Percentiles rank a stretch among this genome's conserved stretches.
phyloP scores from a whole-genome alignment of 2,888 invertebrate genomes.

The Metalampra italica region DNA sequence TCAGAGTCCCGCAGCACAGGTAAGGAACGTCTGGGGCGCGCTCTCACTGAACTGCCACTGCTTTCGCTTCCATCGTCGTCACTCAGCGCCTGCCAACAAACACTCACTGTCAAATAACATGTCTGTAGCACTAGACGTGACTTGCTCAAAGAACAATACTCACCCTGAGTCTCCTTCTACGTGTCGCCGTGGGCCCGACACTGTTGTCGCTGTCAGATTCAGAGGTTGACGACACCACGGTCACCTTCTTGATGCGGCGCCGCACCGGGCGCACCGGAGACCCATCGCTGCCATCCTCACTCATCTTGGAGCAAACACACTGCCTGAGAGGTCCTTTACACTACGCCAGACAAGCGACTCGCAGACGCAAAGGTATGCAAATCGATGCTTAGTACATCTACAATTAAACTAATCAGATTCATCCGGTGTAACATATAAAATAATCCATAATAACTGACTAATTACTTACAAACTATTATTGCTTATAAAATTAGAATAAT shows the following conservation, averaged over 20 bases:
- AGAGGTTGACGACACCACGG: conserved; percentile 53
- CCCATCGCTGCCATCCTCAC: conserved; percentile 61
- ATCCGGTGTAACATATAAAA: conserved; percentile 41
- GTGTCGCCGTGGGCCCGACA: conserved; percentile 52
- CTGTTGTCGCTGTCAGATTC: conserved; percentile 70
- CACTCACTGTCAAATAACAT: conserved; percentile 1
- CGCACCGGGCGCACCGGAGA: conserved; percentile 52
- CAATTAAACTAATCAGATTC: conserved; percentile 36
- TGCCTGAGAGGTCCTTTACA: conserved; percentile 37
- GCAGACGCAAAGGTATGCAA: conserved; percentile 65
- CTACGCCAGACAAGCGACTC: conserved; percentile 55
- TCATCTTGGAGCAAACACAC: conserved; percentile 45
- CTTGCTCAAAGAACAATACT: conserved; percentile 19
- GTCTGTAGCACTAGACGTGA: not conserved
- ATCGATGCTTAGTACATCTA: conserved; percentile 36
- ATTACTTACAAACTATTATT: conserved; percentile 24
- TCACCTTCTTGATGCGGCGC: conserved; percentile 58
- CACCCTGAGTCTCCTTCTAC: conserved; percentile 70
- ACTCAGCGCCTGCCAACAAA: conserved; percentile 70
- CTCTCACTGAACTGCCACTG: conserved; percentile 56
- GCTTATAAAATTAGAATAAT: conserved; percentile 46
- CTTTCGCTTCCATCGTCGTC: conserved; percentile 69
- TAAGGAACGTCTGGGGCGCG: conserved; percentile 50
- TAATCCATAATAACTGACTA: conserved; percentile 32
- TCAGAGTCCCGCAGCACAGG: conserved; percentile 57